A percentile compares a stretch with the other conserved stretches of the same genome.
These are phyloP conservation scores for Rhynchomys soricoides DNA, from an alignment of 2,113 vertebrate species.

Conservation along the genomic window DNA sequence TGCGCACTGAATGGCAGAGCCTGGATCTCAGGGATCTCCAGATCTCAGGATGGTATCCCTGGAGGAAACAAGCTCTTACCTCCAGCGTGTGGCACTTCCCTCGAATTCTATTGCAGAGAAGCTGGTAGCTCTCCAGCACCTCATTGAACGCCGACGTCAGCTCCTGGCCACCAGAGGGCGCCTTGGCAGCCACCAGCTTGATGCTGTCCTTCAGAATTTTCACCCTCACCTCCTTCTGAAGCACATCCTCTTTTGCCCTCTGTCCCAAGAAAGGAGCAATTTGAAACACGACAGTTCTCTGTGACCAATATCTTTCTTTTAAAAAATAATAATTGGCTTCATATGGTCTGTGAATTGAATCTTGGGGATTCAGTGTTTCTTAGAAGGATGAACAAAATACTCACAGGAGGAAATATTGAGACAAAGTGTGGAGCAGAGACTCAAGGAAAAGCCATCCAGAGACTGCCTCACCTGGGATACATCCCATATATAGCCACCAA, in stretches of 20 bases:
- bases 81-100: constrained; percentile 98
- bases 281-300: neutral
- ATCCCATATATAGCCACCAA: too few species aligned
- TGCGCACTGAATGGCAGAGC: neutral
- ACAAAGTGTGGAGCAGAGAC: too few species aligned
- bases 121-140: constrained; percentile 95
- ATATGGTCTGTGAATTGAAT: too few species aligned
- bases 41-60: neutral
- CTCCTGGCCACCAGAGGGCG: constrained; percentile 90
- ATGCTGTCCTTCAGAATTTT: constrained; percentile 99
- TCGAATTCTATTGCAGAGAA: constrained; percentile 95
- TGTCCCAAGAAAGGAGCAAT: constrained; percentile 76
- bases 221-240: constrained; percentile 98
- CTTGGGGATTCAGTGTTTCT: too few species aligned
- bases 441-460: too few species aligned
- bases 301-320: neutral
- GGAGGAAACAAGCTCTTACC: constrained; percentile 82
- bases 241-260: constrained; percentile 98
- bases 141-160: constrained; percentile 89
- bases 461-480: too few species aligned
- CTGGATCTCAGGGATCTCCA: neutral
- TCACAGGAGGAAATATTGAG: too few species aligned
- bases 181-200: constrained; percentile 90
- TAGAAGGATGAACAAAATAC: too few species aligned
- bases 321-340: neutral